phyloP scores from a whole-genome alignment of 2,888 invertebrate genomes.

The Idaea straminata region DNA sequence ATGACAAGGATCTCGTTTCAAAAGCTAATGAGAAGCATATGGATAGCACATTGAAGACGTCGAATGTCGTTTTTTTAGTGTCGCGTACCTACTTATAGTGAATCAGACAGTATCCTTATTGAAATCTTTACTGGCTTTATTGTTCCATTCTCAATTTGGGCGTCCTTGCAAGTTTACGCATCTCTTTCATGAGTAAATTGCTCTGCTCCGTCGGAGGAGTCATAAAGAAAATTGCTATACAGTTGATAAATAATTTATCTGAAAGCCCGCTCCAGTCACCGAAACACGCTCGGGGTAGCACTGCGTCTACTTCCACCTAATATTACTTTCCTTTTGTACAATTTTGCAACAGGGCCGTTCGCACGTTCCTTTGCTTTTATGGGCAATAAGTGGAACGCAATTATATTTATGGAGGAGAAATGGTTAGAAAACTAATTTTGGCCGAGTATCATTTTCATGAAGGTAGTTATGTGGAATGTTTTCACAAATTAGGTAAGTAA shows the following conservation, averaged over 20 bases:
- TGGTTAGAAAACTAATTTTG: constrained; percentile 76
- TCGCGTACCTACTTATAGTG: constrained; percentile 24
- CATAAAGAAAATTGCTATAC: constrained; percentile 81
- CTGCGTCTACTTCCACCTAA: constrained; percentile 71
- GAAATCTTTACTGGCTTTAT: constrained; percentile 68
- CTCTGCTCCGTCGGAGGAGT: constrained; percentile 79
- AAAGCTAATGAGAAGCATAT: constrained; percentile 63
- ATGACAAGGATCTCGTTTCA: constrained; percentile 56
- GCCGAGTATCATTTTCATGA: constrained; percentile 60
- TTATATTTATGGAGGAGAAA: constrained; percentile 77
- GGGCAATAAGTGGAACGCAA: constrained; percentile 80
- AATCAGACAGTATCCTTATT: constrained; percentile 48
- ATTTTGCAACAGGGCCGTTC: constrained; percentile 78
- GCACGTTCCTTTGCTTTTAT: constrained; percentile 79
- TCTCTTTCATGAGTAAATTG: constrained; percentile 78
- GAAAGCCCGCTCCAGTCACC: constrained; percentile 79
- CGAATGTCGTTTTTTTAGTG: constrained; percentile 30
- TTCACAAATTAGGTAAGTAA: background rate
- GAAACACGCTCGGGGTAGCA: constrained; percentile 69
- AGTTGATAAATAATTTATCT: constrained; percentile 81
- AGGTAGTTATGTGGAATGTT: constrained; percentile 10
- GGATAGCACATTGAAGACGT: constrained; percentile 36
- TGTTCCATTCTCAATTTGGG: constrained; percentile 72
- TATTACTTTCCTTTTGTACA: constrained; percentile 80
- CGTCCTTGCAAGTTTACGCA: constrained; percentile 79